Base-by-base conservation (phyloP, 1,140 invertebrate genomes). In the Drosophila fuyamai region DNA sequence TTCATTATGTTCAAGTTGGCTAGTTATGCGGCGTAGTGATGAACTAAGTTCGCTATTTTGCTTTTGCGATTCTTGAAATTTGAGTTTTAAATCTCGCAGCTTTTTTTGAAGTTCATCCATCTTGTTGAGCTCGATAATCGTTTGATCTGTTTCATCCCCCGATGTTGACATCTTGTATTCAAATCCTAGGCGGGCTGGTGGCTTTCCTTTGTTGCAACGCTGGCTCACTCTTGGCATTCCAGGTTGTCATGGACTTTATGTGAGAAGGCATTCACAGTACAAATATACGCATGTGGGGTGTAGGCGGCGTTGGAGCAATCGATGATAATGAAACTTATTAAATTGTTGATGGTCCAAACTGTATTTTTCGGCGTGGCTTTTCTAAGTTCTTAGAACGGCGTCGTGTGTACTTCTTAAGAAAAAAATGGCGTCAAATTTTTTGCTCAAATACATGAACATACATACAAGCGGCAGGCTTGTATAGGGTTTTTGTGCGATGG, bases 111-210 rank as follows among this genome's bases (percentile, higher is more conserved):
- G 44, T 46, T 46, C 44, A 9, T 46, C 14, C 44, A 10, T 23
- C 16, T 23, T 18, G 41, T 44, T 16, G 6, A 44, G 7, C 8
- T 44, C 9, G 14, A 44, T 44, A 16, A 44, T 44, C 3, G 41
- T 46, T 41, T 41, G n/a, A 41, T 14, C 5, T 41, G 40, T 41
- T 14, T 47, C 41, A 8, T 16, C 41, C 7, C 7, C 41, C 7
- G 41, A 16, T 43, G n/a, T 3, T 8, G 14, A 43, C 41, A 43
- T 43, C 14, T 16, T 4, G 8, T 14, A 8, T 8, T 43, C 41
- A 43, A 43, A 43, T 43, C 41, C 5, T 43, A 43, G 41, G 16
- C 41, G n/a, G n/a, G 41, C 41, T 43, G 41, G 41, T 46, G 44
- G 16, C 16, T 16, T 46, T 46, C 14, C 9, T 46, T 46, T 16